phyloP scores from a whole-genome alignment of 2,888 invertebrate species.

The Tortrix viridana region DNA sequence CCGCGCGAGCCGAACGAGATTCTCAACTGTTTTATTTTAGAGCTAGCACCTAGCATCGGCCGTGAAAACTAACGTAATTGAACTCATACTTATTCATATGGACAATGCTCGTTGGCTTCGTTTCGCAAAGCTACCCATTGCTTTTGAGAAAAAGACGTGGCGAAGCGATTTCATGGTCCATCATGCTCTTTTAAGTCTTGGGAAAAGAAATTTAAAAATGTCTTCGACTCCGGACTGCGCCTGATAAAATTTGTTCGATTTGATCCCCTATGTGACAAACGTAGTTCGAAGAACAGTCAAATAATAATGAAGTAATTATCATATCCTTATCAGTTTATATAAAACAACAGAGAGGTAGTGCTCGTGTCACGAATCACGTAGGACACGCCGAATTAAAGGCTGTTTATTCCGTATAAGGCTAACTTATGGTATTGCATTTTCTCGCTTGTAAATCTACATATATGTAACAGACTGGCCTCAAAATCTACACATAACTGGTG shows the following conservation, averaged over 20 bases:
- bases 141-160: slow-evolving; percentile 35
- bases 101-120: slow-evolving; percentile 71
- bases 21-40: slow-evolving; percentile 81
- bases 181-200: neutral
- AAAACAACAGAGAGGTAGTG: slow-evolving; percentile 11
- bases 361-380: slow-evolving; percentile 32
- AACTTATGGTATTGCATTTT: too few species aligned
- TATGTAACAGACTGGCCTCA: too few species aligned
- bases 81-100: slow-evolving; percentile 56
- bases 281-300: slow-evolving; percentile 8
- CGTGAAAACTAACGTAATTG: slow-evolving; percentile 67
- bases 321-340: slow-evolving; percentile 29
- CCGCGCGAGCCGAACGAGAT: slow-evolving; percentile 69
- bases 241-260: neutral
- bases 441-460: too few species aligned
- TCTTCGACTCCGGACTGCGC: neutral
- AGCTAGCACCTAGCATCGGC: slow-evolving; percentile 68
- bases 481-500: too few species aligned
- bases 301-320: slow-evolving; percentile 30
- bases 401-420: too few species aligned
- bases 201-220: neutral
- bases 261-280: slow-evolving; percentile 6
- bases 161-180: neutral
- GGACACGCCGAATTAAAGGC: neutral
- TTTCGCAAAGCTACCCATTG: slow-evolving; percentile 46